Conservation (phyloP, 2,113 vertebrate genomes). For the Xiphias gladius region DNA sequence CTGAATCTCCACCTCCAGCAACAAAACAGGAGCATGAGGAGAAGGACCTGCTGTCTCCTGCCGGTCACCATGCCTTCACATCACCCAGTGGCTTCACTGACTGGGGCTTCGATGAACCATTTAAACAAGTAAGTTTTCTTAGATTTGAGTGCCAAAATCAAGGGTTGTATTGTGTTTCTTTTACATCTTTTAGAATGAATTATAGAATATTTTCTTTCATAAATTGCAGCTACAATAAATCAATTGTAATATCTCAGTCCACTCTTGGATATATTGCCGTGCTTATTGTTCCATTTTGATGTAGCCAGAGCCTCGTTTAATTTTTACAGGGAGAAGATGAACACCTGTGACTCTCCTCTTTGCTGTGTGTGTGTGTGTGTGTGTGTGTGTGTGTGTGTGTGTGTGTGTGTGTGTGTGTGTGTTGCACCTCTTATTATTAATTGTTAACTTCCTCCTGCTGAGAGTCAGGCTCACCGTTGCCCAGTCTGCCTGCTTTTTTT, state of each 20-base stretch:
- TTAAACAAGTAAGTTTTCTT: constrained; percentile 89
- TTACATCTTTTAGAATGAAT: not conserved
- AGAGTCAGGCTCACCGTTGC: constrained; percentile 27
- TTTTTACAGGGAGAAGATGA: not conserved
- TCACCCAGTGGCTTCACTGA: constrained; percentile 82
- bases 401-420: constrained; percentile 38
- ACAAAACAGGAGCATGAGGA: constrained; percentile 89
- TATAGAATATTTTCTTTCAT: not conserved
- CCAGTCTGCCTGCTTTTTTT: constrained; percentile 1
- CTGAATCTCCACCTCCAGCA: constrained; percentile 68
- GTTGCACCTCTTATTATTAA: constrained; percentile 33
- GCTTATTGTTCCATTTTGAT: not conserved
- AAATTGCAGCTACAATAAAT: not conserved
- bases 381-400: constrained; percentile 38
- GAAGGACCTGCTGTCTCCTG: constrained; percentile 81
- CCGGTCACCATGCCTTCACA: constrained; percentile 69
- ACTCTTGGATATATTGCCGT: not conserved
- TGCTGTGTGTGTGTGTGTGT: constrained; percentile 36
- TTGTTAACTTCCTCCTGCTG: constrained; percentile 64
- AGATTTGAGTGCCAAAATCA: not conserved
- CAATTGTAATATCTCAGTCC: not conserved
- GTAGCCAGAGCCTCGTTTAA: not conserved
- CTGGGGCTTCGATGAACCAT: constrained; percentile 90
- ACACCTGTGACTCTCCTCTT: not conserved
- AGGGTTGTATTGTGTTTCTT: not conserved